Base-by-base conservation (phyloP, 1,140 invertebrate species). In the Cotesia glomerata region DNA sequence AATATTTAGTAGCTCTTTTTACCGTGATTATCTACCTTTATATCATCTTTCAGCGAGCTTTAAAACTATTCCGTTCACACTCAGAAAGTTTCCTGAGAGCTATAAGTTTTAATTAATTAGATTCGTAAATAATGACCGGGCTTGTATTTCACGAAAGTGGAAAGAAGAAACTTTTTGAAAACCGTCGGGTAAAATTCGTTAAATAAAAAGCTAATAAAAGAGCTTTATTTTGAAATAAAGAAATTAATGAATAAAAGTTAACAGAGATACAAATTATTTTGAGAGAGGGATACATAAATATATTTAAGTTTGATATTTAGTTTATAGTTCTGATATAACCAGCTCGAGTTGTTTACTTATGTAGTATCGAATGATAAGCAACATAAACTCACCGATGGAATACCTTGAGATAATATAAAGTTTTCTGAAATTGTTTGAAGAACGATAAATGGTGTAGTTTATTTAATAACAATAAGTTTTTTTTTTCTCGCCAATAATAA, bases 81-180 rank as follows among this genome's bases (percentile, higher is more conserved):
- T 67, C 39, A n/a, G 13, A 64, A 67, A 51, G 8, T 67, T 67
- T 52, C 9, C 49, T 18, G 26, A 16, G 39, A 51, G 65, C 65
- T 26, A 67, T 67, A 67, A 67, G 16, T 67, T 67, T 67, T 67
- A 67, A 67, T 67, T 67, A 67, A 67, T 67, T 67, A 67, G 39
- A 67, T 14, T 11, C 49, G 65, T 67, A 67, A 67, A 67, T 67
- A 67, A 67, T 67, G 65, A 52, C 39, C 39, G 11, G 8, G 11
- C 65, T 67, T 26, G 26, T 35, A 62, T 35, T 62, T 13, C 8
- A 36, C 3, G 14, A 35, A 62, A 11, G 13, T 7, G 0, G 32
- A 62, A 36, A 62, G 35, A 62, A 67, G 18, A 67, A 67, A 64
- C 5, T 51, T 52, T 26, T 8, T 39, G 4, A n/a, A 67, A 67